A percentile compares a stretch with the other conserved stretches of the same genome.
These are phyloP conservation scores for Aricia artaxerxes DNA, from an alignment of 2,888 invertebrate genomes.

Conservation along the genomic window DNA sequence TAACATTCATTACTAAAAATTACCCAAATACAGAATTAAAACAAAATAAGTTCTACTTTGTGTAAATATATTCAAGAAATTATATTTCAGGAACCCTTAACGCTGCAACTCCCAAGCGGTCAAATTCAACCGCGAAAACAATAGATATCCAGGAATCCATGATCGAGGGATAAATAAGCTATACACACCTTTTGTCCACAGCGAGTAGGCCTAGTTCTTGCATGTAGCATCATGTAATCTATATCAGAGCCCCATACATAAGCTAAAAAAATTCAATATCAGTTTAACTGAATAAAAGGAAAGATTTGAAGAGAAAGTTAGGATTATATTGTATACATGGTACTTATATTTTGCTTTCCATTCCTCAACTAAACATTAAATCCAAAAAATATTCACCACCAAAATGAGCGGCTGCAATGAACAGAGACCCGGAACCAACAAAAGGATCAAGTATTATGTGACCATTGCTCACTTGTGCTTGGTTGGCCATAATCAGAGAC, in stretches of 20 bases:
- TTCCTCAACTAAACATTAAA: not conserved
- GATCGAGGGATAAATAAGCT: conserved; percentile 35
- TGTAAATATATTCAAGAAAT: too few relatives aligned
- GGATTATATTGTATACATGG: not conserved
- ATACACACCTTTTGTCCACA: conserved; percentile 86
- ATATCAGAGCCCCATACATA: conserved; percentile 95
- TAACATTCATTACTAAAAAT: not conserved
- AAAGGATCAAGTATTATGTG: conserved; percentile 96
- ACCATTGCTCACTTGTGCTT: conserved; percentile 86
- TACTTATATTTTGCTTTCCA: not conserved
- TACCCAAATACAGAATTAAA: not conserved
- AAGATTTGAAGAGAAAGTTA: not conserved
- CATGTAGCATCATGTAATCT: conserved; percentile 96
- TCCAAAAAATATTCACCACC: conserved; percentile 76
- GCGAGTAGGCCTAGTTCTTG: conserved; percentile 88
- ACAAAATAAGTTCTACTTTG: not conserved
- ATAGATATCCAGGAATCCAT: too few relatives aligned
- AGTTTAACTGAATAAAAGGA: not conserved
- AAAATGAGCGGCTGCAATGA: conserved; percentile 94
- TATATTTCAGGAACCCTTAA: conserved; percentile 35
- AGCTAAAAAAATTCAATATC: conserved; percentile 56
- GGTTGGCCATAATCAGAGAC: conserved; percentile 97
- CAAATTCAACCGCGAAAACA: too few relatives aligned
- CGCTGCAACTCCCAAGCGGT: too few relatives aligned
- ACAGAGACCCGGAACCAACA: conserved; percentile 91